Evolutionary conservation across 2,113 vertebrate genomes (phyloP).

Genomic region (Coreoperca whiteheadi): DNA sequence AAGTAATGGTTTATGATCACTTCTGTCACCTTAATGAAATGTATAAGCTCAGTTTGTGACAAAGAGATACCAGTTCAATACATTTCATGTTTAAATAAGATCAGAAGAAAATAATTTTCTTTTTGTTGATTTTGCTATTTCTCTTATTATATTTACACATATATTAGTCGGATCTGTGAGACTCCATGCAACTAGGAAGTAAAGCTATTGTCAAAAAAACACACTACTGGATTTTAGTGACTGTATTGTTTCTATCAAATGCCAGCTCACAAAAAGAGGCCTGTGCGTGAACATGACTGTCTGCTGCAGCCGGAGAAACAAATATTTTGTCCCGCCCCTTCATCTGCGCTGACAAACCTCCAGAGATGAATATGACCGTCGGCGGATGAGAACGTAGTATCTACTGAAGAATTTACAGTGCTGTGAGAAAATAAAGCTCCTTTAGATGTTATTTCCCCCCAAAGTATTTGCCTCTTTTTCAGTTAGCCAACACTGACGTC

Average conservation of each 20-base stretch:
- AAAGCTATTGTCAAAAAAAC: not conserved
- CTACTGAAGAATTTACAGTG: slow-evolving; percentile 23
- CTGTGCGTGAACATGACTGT: slow-evolving; percentile 4
- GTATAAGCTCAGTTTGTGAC: not conserved
- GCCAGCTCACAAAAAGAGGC: not conserved
- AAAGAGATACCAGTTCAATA: not conserved
- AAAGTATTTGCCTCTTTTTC: slow-evolving; percentile 32
- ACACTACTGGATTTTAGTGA: not conserved
- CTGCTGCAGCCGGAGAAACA: not conserved
- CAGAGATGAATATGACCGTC: slow-evolving; percentile 21
- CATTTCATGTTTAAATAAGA: no score
- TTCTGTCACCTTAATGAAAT: not conserved
- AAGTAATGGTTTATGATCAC: not conserved
- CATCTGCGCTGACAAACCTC: slow-evolving; percentile 1
- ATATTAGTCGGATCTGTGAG: not conserved
- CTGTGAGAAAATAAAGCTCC: slow-evolving; percentile 32
- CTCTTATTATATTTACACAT: not conserved
- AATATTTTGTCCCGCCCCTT: not conserved
- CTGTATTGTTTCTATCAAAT: not conserved
- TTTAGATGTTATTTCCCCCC: slow-evolving; percentile 32
- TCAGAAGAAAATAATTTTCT: not conserved
- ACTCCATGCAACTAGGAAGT: not conserved
- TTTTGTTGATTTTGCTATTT: not conserved
- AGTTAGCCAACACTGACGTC: slow-evolving; percentile 49
- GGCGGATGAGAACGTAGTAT: slow-evolving; percentile 1